Evolutionary conservation across 2,797 vertebrate genomes (phyloP).

Genomic region (Rhinoraja longicauda): DNA sequence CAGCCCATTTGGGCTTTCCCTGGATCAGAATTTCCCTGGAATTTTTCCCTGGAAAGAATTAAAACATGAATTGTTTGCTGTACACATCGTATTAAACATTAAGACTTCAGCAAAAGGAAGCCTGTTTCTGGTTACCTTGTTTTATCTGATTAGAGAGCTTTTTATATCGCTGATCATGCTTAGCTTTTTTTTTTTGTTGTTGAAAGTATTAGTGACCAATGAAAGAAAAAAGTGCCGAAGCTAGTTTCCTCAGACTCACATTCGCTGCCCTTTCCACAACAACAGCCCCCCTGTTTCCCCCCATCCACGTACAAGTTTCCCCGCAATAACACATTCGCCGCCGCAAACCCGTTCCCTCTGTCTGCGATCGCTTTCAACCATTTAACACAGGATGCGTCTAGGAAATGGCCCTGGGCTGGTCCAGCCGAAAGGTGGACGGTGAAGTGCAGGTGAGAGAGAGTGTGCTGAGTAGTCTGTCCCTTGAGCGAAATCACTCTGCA

Average conservation of each 20-base stretch:
- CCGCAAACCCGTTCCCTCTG: neutral
- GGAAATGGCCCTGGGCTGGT: neutral
- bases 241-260: neutral
- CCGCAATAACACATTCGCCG: neutral
- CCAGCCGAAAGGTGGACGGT: neutral
- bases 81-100: neutral
- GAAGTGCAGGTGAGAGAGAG: neutral
- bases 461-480: neutral
- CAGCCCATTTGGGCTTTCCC: neutral
- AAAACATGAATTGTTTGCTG: slow-evolving; percentile 17
- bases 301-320: neutral
- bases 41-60: neutral
- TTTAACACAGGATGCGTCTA: too few species aligned
- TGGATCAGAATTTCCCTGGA: neutral
- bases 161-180: neutral
- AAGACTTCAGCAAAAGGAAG: slow-evolving; percentile 7
- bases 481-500: neutral
- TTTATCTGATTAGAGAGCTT: neutral
- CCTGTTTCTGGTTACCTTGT: neutral
- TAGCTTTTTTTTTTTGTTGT: neutral
- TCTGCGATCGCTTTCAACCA: neutral
- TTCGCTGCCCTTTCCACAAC: neutral
- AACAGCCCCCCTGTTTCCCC: neutral
- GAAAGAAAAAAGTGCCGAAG: slow-evolving; percentile 26
- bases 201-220: slow-evolving; percentile 26